Evolutionary conservation across 2,888 invertebrate species (phyloP), one percentile per base, ranked within the genome.

Genomic region (Monoplex corrugatus): DNA sequence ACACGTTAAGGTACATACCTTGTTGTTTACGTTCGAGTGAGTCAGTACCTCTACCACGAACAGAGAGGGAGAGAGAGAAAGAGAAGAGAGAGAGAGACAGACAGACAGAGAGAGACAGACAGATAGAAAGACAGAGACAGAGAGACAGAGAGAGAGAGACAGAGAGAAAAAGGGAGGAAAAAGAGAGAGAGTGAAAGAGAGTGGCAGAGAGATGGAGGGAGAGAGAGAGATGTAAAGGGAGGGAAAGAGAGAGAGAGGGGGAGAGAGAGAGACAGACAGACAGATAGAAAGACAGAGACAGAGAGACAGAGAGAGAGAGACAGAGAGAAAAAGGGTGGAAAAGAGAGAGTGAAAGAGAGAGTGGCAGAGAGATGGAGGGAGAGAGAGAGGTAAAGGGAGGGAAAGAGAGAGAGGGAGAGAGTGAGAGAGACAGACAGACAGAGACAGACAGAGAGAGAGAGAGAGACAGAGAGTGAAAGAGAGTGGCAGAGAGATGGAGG

Each of bases 341-440:
- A 28, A 68, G 2, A n/a, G n/a, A 68, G 1, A 68, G 68, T n/a
- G n/a, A 68, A 32, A 68, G n/a, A n/a, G 68, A 68, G 1, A n/a
- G 23, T 0, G 68, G 32, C 2, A 68, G n/a, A 68, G 2, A n/a
- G n/a, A 68, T 1, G 32, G 68, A 68, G n/a, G 32, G 68, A 68
- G n/a, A n/a, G 68, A 68, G 68, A 68, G 68, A 23, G 68, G 32
- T 2, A n/a, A n/a, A 28, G 28, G n/a, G 28, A 28, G 28, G 8
- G 2, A n/a, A n/a, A 28, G 28, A 28, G 28, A 32, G n/a, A 8
- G n/a, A 8, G n/a, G n/a, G n/a, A n/a, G n/a, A n/a, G n/a, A 68
- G 68, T n/a, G 68, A 68, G n/a, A 68, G 68, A 68, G n/a, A 68
- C n/a, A 68, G 63, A 63, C 13, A 63, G 63, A 63, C 13, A 63